Evolutionary conservation across 2,797 vertebrate genomes (phyloP), one percentile per base, ranked within the genome.

Genomic region (Enteromius unitaeniatus): DNA sequence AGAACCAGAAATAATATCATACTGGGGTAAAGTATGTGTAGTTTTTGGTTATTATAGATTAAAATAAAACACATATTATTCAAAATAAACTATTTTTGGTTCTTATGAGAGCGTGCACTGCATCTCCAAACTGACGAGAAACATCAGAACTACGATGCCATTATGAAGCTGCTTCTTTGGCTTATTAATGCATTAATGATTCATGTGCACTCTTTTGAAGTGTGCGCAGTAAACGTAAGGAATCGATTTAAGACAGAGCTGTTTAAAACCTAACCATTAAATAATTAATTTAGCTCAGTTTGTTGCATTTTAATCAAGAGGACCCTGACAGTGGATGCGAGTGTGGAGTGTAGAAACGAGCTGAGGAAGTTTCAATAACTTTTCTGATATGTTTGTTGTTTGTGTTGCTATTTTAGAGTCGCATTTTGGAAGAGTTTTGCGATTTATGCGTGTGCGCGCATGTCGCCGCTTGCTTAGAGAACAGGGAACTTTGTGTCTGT

Each of bases 191-290:
- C 73, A 76, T 83, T 55, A 83, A 83, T 83, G 73, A 83, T 83
- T 77, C 73, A 83, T 83, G 26, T 40, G 31, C 55, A 82, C 62
- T 83, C 81, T 83, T 83, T 83, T 83, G 81, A 83, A 83, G 81
- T 83, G 60, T 83, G 73, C 49, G 55, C 81, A 77, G 73, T 83
- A 83, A 83, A 83, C 11, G 49, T 77, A 84, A 84, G 68, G 42
- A 83, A 86, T 86, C 85, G 69, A 86, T 86, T 83, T 51, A 80
- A 82, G 77, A 67, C 76, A 79, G 84, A 72, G 80, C 75, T 78
- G 85, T 67, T 78, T 86, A 83, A 86, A 86, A 86, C 67, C 72
- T 49, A 68, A 70, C 60, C 19, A 11, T 51, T 83, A 75, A 83
- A 86, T 79, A 49, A 83, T 86, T 86, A 53, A 86, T 83, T 74